Conservation (phyloP, 1,140 invertebrate genomes). For the Leptinotarsa defecta region DNA sequence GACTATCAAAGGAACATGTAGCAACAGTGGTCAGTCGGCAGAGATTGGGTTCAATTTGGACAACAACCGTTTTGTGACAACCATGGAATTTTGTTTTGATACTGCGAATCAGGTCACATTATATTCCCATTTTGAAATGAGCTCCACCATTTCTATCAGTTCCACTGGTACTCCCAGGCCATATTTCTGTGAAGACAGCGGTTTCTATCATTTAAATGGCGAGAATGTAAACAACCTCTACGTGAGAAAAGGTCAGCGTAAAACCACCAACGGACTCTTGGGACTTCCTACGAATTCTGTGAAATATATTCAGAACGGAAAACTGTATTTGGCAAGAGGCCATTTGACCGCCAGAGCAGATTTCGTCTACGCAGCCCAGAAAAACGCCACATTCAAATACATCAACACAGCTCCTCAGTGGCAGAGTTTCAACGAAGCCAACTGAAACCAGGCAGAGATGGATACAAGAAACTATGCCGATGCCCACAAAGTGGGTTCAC, state of each 20-base stretch:
- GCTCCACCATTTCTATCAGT: slow-evolving; percentile 42
- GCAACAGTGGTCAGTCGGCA: slow-evolving; percentile 53
- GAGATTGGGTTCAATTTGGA: slow-evolving; percentile 51
- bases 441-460: slow-evolving; percentile 61
- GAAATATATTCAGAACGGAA: slow-evolving; percentile 57
- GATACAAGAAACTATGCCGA: slow-evolving; percentile 55
- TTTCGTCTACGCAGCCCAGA: slow-evolving; percentile 65
- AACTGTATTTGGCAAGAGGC: slow-evolving; percentile 65
- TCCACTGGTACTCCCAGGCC: slow-evolving; percentile 51
- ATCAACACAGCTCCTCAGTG: slow-evolving; percentile 65
- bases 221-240: slow-evolving; percentile 46
- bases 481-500: slow-evolving; percentile 47
- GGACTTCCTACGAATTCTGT: slow-evolving; percentile 44
- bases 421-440: slow-evolving; percentile 62
- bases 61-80: slow-evolving; percentile 37
- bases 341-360: slow-evolving; percentile 71
- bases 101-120: slow-evolving; percentile 34
- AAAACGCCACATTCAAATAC: slow-evolving; percentile 61
- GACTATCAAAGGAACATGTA: slow-evolving; percentile 34
- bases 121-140: slow-evolving; percentile 46
- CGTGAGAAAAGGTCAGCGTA: slow-evolving; percentile 42
- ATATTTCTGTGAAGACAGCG: slow-evolving; percentile 44
- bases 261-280: slow-evolving; percentile 46
- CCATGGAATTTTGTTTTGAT: slow-evolving; percentile 50
- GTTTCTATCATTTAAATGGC: slow-evolving; percentile 46